Percentiles rank a stretch among this genome's conserved stretches.
Evolutionary conservation across 2,113 vertebrate genomes (phyloP).

Genomic region (Budorcas taxicolor): DNA sequence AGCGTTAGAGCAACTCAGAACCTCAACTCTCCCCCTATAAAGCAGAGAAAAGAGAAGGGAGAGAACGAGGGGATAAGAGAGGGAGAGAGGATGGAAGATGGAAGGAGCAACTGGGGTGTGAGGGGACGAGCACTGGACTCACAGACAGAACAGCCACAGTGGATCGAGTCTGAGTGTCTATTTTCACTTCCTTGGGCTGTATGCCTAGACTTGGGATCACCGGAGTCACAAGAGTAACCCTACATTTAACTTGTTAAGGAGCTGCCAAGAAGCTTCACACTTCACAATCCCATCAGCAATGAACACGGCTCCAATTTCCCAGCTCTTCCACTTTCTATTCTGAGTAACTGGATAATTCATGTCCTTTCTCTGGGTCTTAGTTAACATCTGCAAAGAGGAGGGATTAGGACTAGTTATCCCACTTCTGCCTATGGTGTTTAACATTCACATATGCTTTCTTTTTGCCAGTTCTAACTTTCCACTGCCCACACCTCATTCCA

Average conservation of each 20-base stretch:
- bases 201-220: background rate
- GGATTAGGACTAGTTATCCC: background rate
- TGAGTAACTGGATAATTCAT: background rate
- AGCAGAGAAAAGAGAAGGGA: background rate
- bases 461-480: background rate
- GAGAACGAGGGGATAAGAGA: background rate
- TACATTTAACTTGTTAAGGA: background rate
- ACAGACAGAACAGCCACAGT: background rate
- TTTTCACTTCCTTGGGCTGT: background rate
- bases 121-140: fast-evolving
- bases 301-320: background rate
- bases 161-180: background rate
- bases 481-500: background rate
- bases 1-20: background rate
- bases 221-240: background rate
- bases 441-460: background rate
- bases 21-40: background rate
- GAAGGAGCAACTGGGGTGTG: background rate
- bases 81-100: background rate
- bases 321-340: background rate
- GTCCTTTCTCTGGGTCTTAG: background rate
- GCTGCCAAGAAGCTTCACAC: background rate
- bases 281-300: background rate
- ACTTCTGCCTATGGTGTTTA: background rate
- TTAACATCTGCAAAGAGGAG: background rate